Percentiles rank a stretch among this genome's conserved stretches.
phyloP scores from a whole-genome alignment of 2,888 invertebrate genomes.

The Listrodromus nycthemerus region DNA sequence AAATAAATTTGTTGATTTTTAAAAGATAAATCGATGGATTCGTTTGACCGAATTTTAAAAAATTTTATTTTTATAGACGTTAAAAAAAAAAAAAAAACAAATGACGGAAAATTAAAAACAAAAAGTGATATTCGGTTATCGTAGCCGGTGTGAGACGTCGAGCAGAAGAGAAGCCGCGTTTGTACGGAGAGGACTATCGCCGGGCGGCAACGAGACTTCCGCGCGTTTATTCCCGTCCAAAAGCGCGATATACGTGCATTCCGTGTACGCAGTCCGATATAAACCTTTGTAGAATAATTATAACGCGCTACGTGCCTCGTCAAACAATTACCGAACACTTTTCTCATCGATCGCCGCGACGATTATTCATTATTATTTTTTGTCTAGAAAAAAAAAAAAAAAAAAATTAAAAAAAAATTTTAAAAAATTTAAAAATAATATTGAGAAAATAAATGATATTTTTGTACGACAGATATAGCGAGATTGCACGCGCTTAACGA shows the following conservation, averaged over 20 bases:
- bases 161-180: background rate
- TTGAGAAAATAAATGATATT: no score
- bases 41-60: no score
- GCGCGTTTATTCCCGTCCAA: constrained; percentile 43
- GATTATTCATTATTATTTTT: background rate
- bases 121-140: no score
- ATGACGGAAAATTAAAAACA: no score
- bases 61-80: no score
- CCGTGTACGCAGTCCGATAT: background rate
- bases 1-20: no score
- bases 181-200: constrained; percentile 20
- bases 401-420: constrained; percentile 8
- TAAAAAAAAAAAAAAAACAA: no score
- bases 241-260: constrained; percentile 28
- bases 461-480: background rate
- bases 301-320: no score
- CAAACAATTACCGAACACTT: no score
- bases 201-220: constrained; percentile 41
- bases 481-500: background rate
- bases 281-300: background rate
- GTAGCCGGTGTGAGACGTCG: background rate
- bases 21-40: no score
- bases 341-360: background rate
- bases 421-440: constrained; percentile 42
- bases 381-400: background rate